Evolutionary conservation across 1,140 invertebrate genomes (phyloP).

Genomic region (Apis florea): DNA sequence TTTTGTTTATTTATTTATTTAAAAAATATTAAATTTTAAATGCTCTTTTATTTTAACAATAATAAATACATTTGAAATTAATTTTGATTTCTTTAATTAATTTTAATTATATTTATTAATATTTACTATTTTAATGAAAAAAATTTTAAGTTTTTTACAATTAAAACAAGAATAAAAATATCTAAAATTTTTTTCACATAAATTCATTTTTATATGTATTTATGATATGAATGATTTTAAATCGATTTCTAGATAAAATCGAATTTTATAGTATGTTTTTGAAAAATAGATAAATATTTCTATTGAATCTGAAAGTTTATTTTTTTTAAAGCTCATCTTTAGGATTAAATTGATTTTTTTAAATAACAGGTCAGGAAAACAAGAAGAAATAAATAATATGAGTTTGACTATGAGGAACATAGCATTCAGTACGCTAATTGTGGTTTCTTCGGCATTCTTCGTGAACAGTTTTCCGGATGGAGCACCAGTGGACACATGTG

Average conservation of each 20-base stretch:
- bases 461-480: slow-evolving; percentile 85
- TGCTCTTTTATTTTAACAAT: neutral
- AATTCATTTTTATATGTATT: no score
- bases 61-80: neutral
- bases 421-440: slow-evolving; percentile 16
- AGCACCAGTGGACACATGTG: slow-evolving; percentile 88
- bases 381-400: slow-evolving; percentile 31
- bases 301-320: neutral
- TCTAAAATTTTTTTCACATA: no score
- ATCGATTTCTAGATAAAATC: no score
- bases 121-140: no score
- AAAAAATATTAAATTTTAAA: neutral
- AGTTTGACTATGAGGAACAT: slow-evolving; percentile 6
- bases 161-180: no score
- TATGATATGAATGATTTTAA: no score
- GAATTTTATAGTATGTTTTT: no score
- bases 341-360: neutral
- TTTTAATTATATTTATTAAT: no score
- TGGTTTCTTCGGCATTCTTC: slow-evolving; percentile 45
- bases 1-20: neutral
- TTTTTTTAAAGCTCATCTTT: neutral
- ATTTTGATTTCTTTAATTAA: neutral
- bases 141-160: no score
- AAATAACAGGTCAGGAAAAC: neutral
- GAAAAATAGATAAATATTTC: no score